Evolutionary conservation across 2,113 vertebrate genomes (phyloP).

Genomic region (Dendropsophus ebraccatus): DNA sequence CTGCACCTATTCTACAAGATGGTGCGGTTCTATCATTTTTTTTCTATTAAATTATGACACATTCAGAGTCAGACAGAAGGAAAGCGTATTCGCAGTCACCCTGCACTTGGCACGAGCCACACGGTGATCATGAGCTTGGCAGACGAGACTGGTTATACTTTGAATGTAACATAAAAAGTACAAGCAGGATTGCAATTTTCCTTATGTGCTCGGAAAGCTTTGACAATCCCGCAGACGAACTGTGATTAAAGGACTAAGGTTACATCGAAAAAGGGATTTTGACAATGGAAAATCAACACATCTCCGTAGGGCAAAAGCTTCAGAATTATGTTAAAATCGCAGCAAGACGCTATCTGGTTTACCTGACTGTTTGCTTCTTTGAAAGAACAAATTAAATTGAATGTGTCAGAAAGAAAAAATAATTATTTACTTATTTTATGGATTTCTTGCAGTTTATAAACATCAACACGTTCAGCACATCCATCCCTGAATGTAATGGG

Average conservation of each 20-base stretch:
- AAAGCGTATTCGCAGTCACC: constrained; percentile 5
- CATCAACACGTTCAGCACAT: too few species aligned
- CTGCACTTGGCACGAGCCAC: background rate
- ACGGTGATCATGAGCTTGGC: background rate
- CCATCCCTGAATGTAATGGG: too few species aligned
- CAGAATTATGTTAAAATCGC: background rate
- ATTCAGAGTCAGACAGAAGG: background rate
- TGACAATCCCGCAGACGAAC: background rate
- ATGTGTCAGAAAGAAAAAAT: background rate
- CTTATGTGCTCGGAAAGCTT: background rate
- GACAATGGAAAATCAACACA: constrained; percentile 1
- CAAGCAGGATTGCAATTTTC: constrained; percentile 11
- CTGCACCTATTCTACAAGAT: background rate
- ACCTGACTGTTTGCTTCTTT: background rate
- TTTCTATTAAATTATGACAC: constrained; percentile 24
- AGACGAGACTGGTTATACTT: background rate
- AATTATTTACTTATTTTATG: background rate
- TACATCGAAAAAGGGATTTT: background rate
- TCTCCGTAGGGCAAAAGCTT: background rate
- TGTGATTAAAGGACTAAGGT: background rate
- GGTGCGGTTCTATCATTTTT: constrained; percentile 8
- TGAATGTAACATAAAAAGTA: constrained; percentile 25
- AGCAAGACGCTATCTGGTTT: background rate
- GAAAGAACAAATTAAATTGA: background rate
- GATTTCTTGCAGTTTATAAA: background rate